A percentile compares a stretch with the other conserved stretches of the same genome.
These are phyloP conservation scores for Leucoptera coffeella DNA, from an alignment of 2,888 invertebrate genomes.

Conservation along the genomic window DNA sequence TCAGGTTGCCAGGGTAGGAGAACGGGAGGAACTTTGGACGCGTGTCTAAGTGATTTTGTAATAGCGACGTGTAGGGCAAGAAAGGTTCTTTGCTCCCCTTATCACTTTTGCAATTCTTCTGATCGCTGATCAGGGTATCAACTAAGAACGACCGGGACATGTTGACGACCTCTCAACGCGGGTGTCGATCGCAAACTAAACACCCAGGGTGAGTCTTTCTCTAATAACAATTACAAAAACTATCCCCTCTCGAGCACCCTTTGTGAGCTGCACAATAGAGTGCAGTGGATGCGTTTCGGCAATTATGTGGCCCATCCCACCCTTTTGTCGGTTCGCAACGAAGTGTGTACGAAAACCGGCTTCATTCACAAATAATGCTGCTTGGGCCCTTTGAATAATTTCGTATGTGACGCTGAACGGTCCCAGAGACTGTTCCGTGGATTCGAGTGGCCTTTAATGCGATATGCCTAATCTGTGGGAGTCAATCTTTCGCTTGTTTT, in stretches of 20 bases:
- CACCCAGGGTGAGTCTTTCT: slow-evolving; percentile 18
- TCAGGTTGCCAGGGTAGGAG: slow-evolving; percentile 57
- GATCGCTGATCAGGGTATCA: slow-evolving; percentile 69
- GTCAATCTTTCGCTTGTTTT: too few species aligned
- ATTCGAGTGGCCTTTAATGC: too few species aligned
- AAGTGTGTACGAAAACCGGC: not conserved
- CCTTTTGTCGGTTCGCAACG: slow-evolving; percentile 44
- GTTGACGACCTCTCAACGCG: too few species aligned
- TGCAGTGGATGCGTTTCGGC: slow-evolving; percentile 50
- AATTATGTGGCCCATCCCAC: slow-evolving; percentile 50
- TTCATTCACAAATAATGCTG: slow-evolving; percentile 10
- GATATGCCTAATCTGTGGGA: too few species aligned
- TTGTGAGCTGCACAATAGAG: slow-evolving; percentile 46
- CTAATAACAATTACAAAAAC: slow-evolving; percentile 50
- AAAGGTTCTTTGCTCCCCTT: slow-evolving; percentile 30
- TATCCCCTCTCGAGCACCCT: slow-evolving; percentile 49
- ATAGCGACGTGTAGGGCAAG: slow-evolving; percentile 26
- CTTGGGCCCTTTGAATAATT: slow-evolving; percentile 52
- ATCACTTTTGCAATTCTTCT: slow-evolving; percentile 39
- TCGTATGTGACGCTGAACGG: too few species aligned
- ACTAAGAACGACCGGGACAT: slow-evolving; percentile 82
- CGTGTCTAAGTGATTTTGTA: slow-evolving; percentile 24
- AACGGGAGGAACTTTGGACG: slow-evolving; percentile 54
- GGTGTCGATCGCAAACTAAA: slow-evolving; percentile 24
- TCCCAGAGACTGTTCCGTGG: too few species aligned